Percentiles rank a stretch among this genome's conserved stretches.
Evolutionary conservation across 2,797 vertebrate species (phyloP).

Genomic region (Macrochelys suwanniensis): DNA sequence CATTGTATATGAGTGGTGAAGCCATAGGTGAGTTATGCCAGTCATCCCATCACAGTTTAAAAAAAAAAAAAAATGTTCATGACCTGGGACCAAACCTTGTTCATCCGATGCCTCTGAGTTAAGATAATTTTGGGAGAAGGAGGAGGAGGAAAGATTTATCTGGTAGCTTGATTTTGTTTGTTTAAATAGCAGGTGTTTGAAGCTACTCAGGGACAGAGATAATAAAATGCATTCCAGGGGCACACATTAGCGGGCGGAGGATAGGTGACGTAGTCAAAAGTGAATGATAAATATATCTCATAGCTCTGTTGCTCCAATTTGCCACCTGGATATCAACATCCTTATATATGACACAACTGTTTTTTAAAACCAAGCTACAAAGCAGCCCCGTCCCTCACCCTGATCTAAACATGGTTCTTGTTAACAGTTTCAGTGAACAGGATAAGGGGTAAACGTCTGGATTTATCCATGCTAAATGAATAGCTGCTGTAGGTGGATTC

Average conservation of each 20-base stretch:
- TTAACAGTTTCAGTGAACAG: background rate
- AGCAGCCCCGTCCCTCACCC: background rate
- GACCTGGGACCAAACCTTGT: background rate
- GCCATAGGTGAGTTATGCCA: background rate
- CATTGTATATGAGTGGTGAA: background rate
- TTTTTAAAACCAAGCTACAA: background rate
- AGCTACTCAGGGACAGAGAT: background rate
- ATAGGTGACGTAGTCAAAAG: background rate
- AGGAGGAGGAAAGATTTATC: background rate
- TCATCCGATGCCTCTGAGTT: background rate
- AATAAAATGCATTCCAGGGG: accelerated
- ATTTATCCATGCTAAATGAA: background rate
- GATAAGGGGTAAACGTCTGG: background rate
- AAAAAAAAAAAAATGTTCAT: background rate
- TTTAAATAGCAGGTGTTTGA: background rate
- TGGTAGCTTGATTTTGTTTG: background rate
- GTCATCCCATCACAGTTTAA: background rate
- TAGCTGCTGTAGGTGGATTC: background rate
- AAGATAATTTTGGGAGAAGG: background rate
- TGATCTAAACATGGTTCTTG: background rate
- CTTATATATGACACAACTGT: accelerated
- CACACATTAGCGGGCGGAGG: background rate
- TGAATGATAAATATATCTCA: background rate
- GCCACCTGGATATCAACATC: background rate
- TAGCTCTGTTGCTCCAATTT: accelerated